Evolutionary conservation across 2,113 vertebrate species (phyloP), one percentile per base, ranked within the genome.

Genomic region (Prunella himalayana): DNA sequence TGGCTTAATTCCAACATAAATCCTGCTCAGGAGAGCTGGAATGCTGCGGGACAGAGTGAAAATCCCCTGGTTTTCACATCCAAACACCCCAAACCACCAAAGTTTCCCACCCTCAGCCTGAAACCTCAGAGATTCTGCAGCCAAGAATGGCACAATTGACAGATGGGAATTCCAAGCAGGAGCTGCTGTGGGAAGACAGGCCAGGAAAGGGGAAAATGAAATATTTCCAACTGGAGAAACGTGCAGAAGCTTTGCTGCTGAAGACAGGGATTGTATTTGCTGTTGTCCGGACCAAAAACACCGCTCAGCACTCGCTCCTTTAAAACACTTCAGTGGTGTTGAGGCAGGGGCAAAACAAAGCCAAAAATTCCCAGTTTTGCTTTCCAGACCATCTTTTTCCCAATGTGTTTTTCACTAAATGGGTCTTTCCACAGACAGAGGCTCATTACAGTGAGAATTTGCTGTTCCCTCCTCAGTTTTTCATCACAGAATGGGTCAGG

Each of bases 41-140:
- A 95, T 31, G 9, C 65, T 91, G 89, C 0, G 10, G 82, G 85
- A 44, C 63, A 72, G 81, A 73, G 93, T 1, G 93, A 95, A 96
- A 97, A 95, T 82, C 87, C 90, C 89, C 91, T 90, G 89, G 42
- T 94, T 95, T 96, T 85, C 81, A 80, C 71, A 77, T 85, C 81
- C 78, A 72, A 53, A 49, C 63, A 33, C 86, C 77, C 89, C 57
- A 89, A 91, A 95, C 95, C 96, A 90, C 94, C 60, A 5, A 71
- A 85, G 31, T 88, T 95, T 92, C 94, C 61, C 87, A 76, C 45
- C 93, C 86, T 91, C 78, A 69, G 81, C 87, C 76, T 3, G 42
- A 94, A 96, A 96, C 73, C 91, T 92, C 89, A 57, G 89, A 59
- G 87, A 18, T 69, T 70, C 49, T 21, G 33, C 15, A 88, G 90